Evolutionary conservation across 2,113 vertebrate genomes (phyloP).

Genomic region (Poeciliopsis occidentalis): DNA sequence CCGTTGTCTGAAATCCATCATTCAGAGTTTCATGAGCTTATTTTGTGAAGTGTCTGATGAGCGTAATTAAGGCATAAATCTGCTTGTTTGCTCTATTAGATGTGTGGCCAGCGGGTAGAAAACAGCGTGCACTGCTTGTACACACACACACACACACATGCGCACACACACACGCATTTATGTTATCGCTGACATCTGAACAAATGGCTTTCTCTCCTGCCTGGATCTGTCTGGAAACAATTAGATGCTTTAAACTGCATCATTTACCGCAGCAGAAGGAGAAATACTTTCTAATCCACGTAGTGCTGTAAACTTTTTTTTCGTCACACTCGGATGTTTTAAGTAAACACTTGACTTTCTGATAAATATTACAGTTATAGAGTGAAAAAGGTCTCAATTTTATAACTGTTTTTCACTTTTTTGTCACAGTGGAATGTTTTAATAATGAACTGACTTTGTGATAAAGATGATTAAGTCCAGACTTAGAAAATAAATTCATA

Average conservation of each 20-base stretch:
- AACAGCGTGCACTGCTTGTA: conserved; percentile 4
- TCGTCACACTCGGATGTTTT: not conserved
- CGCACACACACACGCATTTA: not conserved
- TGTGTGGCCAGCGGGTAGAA: conserved; percentile 32
- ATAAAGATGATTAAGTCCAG: too few species aligned
- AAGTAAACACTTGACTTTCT: not conserved
- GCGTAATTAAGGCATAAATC: conserved; percentile 37
- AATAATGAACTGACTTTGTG: too few species aligned
- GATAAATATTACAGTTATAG: not conserved
- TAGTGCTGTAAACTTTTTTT: not conserved
- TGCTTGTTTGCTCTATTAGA: conserved; percentile 35
- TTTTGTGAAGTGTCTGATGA: conserved; percentile 30
- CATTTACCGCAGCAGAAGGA: not conserved
- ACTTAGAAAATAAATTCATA: too few species aligned
- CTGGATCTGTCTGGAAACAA: not conserved
- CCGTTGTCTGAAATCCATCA: conserved; percentile 9
- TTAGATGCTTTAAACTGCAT: not conserved
- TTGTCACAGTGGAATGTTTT: too few species aligned
- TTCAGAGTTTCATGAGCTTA: conserved; percentile 16
- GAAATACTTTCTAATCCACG: not conserved
- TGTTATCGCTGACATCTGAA: not conserved
- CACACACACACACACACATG: not conserved
- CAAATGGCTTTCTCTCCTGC: not conserved
- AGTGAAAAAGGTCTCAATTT: too few species aligned
- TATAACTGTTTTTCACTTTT: too few species aligned